These are phyloP conservation scores for Aplodontia rufa DNA, from an alignment of 2,113 vertebrate genomes.

Conservation along the genomic window DNA sequence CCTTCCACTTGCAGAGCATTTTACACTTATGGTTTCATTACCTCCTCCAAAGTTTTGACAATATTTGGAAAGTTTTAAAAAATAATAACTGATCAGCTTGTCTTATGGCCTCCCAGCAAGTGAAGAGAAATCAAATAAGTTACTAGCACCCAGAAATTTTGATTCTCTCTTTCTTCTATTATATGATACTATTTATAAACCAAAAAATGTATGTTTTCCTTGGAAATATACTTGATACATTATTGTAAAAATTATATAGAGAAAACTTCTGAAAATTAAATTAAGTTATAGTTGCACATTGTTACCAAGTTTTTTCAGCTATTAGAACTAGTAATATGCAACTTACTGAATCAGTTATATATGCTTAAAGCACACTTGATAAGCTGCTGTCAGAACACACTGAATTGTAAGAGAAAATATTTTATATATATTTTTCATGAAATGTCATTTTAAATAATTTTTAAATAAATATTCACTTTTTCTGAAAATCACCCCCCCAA, in stretches of 20 bases:
- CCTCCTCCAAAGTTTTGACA: not conserved
- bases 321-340: not conserved
- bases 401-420: not conserved
- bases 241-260: not conserved
- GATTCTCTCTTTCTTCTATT: not conserved
- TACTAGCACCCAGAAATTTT: too few relatives aligned
- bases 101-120: not conserved
- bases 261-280: not conserved
- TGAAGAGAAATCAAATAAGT: not conserved
- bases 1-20: constrained; percentile 25
- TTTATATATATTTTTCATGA: constrained; percentile 17
- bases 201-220: not conserved
- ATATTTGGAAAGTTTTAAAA: constrained; percentile 46
- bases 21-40: constrained; percentile 44
- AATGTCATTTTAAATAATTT: constrained; percentile 44
- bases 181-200: not conserved
- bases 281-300: not conserved
- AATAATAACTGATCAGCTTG: not conserved
- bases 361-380: not conserved
- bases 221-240: not conserved
- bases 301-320: not conserved
- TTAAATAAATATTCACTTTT: constrained; percentile 68
- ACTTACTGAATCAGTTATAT: not conserved
- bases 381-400: not conserved
- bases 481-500: constrained; percentile 32